These are phyloP conservation scores for Amorpha juglandis DNA, from an alignment of 2,888 invertebrate genomes.

Conservation along the genomic window DNA sequence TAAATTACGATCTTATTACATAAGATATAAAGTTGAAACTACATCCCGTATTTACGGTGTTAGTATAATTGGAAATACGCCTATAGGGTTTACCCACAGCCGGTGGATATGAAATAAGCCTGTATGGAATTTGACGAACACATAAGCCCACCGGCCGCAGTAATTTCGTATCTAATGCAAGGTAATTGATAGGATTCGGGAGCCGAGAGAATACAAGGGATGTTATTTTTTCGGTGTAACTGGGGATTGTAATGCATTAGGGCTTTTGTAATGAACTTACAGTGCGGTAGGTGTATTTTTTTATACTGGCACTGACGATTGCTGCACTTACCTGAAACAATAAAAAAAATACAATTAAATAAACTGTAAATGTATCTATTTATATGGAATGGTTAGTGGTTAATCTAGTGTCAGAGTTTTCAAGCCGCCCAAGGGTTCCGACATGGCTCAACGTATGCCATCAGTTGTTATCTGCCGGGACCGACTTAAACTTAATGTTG, in stretches of 20 bases:
- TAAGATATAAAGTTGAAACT: constrained; percentile 31
- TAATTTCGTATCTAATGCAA: constrained; percentile 52
- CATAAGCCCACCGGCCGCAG: constrained; percentile 39
- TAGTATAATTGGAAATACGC: constrained; percentile 45
- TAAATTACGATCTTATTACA: constrained; percentile 28
- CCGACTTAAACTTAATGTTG: too few species aligned
- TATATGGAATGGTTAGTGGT: too few species aligned
- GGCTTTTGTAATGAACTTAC: neutral
- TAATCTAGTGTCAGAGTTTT: too few species aligned
- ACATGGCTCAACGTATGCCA: too few species aligned
- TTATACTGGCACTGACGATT: too few species aligned
- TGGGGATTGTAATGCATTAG: constrained; percentile 38
- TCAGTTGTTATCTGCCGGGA: too few species aligned
- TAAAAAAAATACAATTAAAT: constrained; percentile 34
- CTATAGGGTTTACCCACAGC: constrained; percentile 33
- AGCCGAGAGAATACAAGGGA: constrained; percentile 33
- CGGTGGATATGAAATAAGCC: constrained; percentile 41
- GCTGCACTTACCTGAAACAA: constrained; percentile 60
- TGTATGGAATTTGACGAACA: constrained; percentile 43
- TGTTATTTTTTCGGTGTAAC: constrained; percentile 40
- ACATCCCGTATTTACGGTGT: constrained; percentile 21
- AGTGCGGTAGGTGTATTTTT: neutral
- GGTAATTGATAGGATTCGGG: constrained; percentile 51
- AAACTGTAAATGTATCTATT: neutral
- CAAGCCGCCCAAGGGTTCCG: too few species aligned